Base-by-base conservation (phyloP, 2,797 vertebrate genomes). In the Octomys mimax region DNA sequence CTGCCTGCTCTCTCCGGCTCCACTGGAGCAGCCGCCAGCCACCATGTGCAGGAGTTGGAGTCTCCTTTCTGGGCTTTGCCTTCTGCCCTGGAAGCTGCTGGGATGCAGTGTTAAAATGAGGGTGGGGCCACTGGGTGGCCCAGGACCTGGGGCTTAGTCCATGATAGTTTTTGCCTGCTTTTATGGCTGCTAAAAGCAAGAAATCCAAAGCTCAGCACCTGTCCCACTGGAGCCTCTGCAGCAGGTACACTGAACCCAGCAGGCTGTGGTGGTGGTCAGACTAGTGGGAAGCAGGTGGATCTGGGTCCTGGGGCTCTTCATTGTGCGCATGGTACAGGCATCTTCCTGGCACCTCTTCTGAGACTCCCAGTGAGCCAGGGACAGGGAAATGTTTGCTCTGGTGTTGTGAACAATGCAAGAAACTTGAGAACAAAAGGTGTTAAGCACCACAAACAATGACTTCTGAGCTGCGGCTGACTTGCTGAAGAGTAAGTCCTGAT, bases 21-120 rank as follows among this genome's bases (percentile, higher is more conserved):
- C 5, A 3, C 12, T 2, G 33, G 75, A 26, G 64, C 6, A 81
- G 54, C n/a, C 6, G 0, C 31, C 10, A 42, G 33, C 42, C 21
- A 26, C 0, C 31, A 21, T 28, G 13, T 13, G 5, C 12, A 5
- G 7, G 21, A 70, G 14, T 13, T 28, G 1, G 12, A 31, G 22
- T 36, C 4, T 22, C 7, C 0, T 4, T 0, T 24, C 36, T 24
- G 11, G 31, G 36, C 22, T 59, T 33, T 33, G 8, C n/a, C 0
- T 18, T 54, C 66, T 57, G 46, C 5, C 28, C 39, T 2, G 0
- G 26, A 49, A 42, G 31, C 26, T n/a, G 7, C 54, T 70, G 36
- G 66, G 64, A 46, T 59, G 5, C 87, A 49, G 39, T 42, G 24
- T 39, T 46, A 7, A 31, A 54, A 68, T 22, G 62, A 82, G 59